Evolutionary conservation across 2,113 vertebrate genomes (phyloP).

Genomic region (Girardinichthys multiradiatus): DNA sequence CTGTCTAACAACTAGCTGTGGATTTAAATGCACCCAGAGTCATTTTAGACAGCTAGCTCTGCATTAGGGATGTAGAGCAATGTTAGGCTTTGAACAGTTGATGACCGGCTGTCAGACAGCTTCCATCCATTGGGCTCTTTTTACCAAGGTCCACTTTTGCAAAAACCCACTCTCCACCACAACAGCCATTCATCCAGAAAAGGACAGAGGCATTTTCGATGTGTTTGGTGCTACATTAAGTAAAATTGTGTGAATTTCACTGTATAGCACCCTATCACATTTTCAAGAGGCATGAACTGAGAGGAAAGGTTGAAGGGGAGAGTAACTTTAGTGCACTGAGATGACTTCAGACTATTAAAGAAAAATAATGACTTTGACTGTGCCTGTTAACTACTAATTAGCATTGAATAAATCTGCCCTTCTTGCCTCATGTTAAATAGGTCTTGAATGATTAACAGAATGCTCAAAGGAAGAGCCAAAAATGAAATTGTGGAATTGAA

Average conservation of each 20-base stretch:
- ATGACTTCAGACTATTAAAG: slow-evolving; percentile 54
- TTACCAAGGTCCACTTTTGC: slow-evolving; percentile 64
- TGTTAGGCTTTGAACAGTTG: slow-evolving; percentile 66
- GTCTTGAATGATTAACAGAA: slow-evolving; percentile 18
- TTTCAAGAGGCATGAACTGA: slow-evolving; percentile 59
- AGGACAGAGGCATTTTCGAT: slow-evolving; percentile 78
- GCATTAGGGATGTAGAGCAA: slow-evolving; percentile 66
- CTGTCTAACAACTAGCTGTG: slow-evolving; percentile 29
- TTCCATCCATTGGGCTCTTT: slow-evolving; percentile 61
- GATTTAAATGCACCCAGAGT: slow-evolving; percentile 55
- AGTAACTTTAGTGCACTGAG: slow-evolving; percentile 51
- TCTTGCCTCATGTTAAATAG: slow-evolving; percentile 39
- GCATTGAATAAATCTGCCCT: slow-evolving; percentile 68
- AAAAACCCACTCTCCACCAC: slow-evolving; percentile 64
- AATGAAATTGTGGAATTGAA: background rate
- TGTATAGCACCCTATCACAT: slow-evolving; percentile 80
- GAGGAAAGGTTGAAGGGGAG: slow-evolving; percentile 51
- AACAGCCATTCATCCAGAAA: slow-evolving; percentile 77
- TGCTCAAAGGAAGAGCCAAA: background rate
- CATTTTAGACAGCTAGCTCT: slow-evolving; percentile 60
- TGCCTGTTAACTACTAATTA: slow-evolving; percentile 67
- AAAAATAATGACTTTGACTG: slow-evolving; percentile 59
- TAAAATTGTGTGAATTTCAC: slow-evolving; percentile 79
- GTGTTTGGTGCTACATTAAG: slow-evolving; percentile 77
- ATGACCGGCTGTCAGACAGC: slow-evolving; percentile 78